These are phyloP conservation scores for Anser brachyrhynchus DNA, from an alignment of 2,113 vertebrate species.

Conservation along the genomic window DNA sequence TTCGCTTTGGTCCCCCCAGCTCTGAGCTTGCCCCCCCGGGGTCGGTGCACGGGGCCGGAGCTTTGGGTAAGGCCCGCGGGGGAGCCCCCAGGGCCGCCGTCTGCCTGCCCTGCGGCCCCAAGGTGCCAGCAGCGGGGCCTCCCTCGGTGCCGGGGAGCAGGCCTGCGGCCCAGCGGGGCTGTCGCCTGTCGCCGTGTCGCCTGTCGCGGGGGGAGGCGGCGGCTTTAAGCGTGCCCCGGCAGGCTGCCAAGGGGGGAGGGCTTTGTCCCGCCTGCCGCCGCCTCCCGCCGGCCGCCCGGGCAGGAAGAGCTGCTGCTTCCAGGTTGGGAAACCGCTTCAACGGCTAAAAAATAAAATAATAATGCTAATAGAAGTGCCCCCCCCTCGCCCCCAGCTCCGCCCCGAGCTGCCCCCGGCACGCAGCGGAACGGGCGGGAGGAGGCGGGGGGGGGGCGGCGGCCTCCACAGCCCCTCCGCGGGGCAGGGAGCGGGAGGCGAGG, in stretches of 20 bases:
- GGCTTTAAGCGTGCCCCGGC: conserved; percentile 3
- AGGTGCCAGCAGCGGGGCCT: too few relatives aligned
- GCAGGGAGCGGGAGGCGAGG: too few relatives aligned
- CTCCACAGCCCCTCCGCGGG: too few relatives aligned
- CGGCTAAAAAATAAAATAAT: not conserved
- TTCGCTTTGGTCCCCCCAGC: not conserved
- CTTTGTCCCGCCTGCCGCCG: not conserved
- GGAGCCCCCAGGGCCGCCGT: not conserved
- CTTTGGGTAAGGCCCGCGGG: too few relatives aligned
- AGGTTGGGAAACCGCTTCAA: not conserved
- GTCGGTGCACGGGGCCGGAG: fast-evolving
- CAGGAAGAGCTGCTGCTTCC: conserved; percentile 50
- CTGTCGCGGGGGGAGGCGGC: not conserved
- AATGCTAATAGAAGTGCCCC: not conserved
- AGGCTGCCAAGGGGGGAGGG: not conserved
- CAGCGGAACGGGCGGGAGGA: too few relatives aligned
- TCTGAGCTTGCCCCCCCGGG: not conserved
- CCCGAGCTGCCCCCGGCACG: too few relatives aligned
- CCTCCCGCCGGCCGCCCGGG: not conserved
- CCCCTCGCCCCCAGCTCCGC: fast-evolving
- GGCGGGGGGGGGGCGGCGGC: too few relatives aligned
- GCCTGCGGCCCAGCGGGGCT: too few relatives aligned
- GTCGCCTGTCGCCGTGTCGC: too few relatives aligned
- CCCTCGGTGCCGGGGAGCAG: too few relatives aligned
- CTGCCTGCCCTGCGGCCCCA: not conserved